Evolutionary conservation across 2,888 invertebrate species (phyloP).

Genomic region (Tipula vernalis): DNA sequence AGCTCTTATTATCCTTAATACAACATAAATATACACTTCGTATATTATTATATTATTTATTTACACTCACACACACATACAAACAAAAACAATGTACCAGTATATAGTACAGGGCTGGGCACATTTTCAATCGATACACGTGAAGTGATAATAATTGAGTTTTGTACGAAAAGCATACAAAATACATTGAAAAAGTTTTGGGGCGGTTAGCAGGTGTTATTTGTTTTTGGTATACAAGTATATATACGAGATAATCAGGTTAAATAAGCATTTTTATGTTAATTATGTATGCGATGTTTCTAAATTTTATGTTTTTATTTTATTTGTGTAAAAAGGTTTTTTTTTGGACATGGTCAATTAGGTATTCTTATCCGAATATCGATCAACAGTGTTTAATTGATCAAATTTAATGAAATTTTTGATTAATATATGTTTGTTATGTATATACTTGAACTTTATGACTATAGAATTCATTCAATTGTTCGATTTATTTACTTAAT

Average conservation of each 20-base stretch:
- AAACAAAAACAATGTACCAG: not conserved
- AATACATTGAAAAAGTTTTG: not conserved
- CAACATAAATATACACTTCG: not conserved
- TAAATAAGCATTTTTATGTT: not conserved
- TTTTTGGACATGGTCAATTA: not conserved
- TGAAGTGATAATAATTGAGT: not conserved
- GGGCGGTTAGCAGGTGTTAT: not conserved
- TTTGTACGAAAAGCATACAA: not conserved
- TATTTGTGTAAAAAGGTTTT: not conserved
- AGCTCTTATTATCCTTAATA: not conserved
- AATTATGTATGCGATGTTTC: not conserved
- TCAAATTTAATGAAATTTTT: not conserved
- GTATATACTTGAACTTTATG: too few relatives aligned
- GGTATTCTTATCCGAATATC: not conserved
- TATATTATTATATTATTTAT: not conserved
- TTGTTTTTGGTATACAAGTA: not conserved
- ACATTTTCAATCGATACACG: not conserved
- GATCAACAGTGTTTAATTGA: not conserved
- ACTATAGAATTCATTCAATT: too few relatives aligned
- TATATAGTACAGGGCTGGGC: not conserved
- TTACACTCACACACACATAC: not conserved
- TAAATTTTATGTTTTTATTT: not conserved
- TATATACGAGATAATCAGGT: not conserved
- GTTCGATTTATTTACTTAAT: too few relatives aligned
- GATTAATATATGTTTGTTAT: too few relatives aligned